Percentiles rank a stretch among this genome's conserved stretches.
Evolutionary conservation across 2,113 vertebrate genomes (phyloP).

Genomic region (Brachionichthys hirsutus): DNA sequence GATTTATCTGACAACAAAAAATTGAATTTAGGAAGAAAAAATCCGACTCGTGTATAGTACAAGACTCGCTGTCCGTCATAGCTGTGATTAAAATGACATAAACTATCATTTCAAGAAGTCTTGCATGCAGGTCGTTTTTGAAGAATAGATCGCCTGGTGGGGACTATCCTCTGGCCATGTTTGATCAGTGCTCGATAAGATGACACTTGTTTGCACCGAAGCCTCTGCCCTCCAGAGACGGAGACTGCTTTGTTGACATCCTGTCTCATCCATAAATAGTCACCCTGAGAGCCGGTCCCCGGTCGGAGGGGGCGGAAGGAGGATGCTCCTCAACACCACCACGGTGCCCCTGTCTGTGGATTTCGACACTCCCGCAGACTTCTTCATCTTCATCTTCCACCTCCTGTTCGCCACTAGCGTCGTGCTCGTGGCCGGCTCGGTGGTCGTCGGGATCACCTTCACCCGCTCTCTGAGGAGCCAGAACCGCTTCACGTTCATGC

Average conservation of each 20-base stretch:
- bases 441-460: conserved; percentile 67
- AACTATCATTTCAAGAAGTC: no score
- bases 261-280: conserved; percentile 25
- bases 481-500: conserved; percentile 81
- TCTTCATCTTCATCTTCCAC: conserved; percentile 76
- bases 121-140: no score
- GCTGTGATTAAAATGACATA: no score
- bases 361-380: conserved; percentile 65
- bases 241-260: background rate
- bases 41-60: no score
- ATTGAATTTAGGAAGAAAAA: no score
- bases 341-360: conserved; percentile 71
- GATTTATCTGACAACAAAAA: no score
- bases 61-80: no score
- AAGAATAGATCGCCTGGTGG: no score
- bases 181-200: background rate
- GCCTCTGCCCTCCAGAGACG: conserved; percentile 1
- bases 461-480: conserved; percentile 67
- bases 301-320: conserved; percentile 33
- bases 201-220: background rate
- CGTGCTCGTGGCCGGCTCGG: conserved; percentile 72
- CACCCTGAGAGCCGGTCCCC: accelerated
- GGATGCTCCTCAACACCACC: conserved; percentile 65
- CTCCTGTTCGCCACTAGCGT: conserved; percentile 72
- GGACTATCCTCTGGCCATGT: no score